Evolutionary conservation across 2,888 invertebrate species (phyloP).

Genomic region (Galerucella pusilla): DNA sequence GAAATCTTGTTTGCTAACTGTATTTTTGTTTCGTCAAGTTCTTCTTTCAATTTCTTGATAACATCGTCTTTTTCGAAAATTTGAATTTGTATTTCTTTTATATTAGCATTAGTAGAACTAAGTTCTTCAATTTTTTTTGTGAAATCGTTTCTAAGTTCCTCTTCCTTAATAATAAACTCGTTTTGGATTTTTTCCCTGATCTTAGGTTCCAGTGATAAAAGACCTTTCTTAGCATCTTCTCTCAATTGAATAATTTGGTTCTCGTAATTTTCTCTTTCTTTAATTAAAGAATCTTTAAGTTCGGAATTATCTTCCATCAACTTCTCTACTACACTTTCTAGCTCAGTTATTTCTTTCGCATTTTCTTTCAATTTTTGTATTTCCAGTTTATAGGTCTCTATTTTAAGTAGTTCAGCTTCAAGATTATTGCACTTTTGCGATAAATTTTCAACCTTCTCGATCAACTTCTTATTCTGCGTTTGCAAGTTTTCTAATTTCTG

Average conservation of each 20-base stretch:
- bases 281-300: conserved; percentile 48
- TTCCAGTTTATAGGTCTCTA: conserved; percentile 58
- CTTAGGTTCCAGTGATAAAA: conserved; percentile 58
- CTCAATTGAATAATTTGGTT: conserved; percentile 66
- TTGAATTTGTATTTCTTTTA: conserved; percentile 66
- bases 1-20: conserved; percentile 45
- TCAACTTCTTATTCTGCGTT: conserved; percentile 61
- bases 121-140: conserved; percentile 53
- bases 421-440: conserved; percentile 57
- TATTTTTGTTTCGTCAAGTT: conserved; percentile 47
- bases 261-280: conserved; percentile 65
- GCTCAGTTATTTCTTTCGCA: conserved; percentile 26
- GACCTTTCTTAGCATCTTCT: conserved; percentile 62
- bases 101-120: conserved; percentile 47
- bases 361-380: conserved; percentile 39
- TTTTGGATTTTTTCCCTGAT: conserved; percentile 53
- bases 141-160: conserved; percentile 53
- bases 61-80: conserved; percentile 66
- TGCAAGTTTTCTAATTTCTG: conserved; percentile 60
- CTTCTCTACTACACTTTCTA: conserved; percentile 26
- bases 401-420: conserved; percentile 59
- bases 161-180: conserved; percentile 53
- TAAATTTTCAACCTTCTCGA: conserved; percentile 60
- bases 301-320: conserved; percentile 38
- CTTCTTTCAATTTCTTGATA: conserved; percentile 56